Evolutionary conservation across 2,888 invertebrate genomes (phyloP).

Genomic region (Hyposoter didymator): DNA sequence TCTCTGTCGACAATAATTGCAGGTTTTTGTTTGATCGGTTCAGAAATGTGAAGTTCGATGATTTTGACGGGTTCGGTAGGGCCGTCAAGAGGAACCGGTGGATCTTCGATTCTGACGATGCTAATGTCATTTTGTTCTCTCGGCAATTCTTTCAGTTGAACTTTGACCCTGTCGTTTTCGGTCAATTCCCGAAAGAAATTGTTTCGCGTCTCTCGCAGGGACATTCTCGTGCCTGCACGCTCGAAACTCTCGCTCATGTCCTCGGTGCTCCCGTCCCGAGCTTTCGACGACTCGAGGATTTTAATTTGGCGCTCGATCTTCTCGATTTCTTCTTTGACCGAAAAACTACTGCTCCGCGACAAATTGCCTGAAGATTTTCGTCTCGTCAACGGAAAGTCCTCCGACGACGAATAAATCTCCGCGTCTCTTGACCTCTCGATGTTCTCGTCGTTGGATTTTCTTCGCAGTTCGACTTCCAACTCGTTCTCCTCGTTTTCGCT

Average conservation of each 20-base stretch:
- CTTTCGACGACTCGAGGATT: slow-evolving; percentile 74
- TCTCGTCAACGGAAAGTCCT: slow-evolving; percentile 57
- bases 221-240: slow-evolving; percentile 69
- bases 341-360: slow-evolving; percentile 78
- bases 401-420: slow-evolving; percentile 39
- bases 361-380: slow-evolving; percentile 70
- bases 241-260: slow-evolving; percentile 56
- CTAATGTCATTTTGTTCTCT: slow-evolving; percentile 78
- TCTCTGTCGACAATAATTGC: slow-evolving; percentile 71
- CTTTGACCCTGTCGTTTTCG: slow-evolving; percentile 73
- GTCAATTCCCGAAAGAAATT: slow-evolving; percentile 79
- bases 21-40: slow-evolving; percentile 83
- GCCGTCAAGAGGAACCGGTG: slow-evolving; percentile 71
- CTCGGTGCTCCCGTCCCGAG: slow-evolving; percentile 56
- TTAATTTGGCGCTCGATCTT: slow-evolving; percentile 81
- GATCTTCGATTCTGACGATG: slow-evolving; percentile 77
- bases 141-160: slow-evolving; percentile 78
- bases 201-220: slow-evolving; percentile 77
- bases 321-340: slow-evolving; percentile 81
- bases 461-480: slow-evolving; percentile 84
- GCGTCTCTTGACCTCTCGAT: slow-evolving; percentile 85
- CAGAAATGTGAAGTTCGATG: slow-evolving; percentile 86
- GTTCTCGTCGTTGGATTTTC: slow-evolving; percentile 82
- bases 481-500: slow-evolving; percentile 74
- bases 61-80: slow-evolving; percentile 77